phyloP scores from a whole-genome alignment of 2,888 invertebrate species.

The Ormyrus labotus region DNA sequence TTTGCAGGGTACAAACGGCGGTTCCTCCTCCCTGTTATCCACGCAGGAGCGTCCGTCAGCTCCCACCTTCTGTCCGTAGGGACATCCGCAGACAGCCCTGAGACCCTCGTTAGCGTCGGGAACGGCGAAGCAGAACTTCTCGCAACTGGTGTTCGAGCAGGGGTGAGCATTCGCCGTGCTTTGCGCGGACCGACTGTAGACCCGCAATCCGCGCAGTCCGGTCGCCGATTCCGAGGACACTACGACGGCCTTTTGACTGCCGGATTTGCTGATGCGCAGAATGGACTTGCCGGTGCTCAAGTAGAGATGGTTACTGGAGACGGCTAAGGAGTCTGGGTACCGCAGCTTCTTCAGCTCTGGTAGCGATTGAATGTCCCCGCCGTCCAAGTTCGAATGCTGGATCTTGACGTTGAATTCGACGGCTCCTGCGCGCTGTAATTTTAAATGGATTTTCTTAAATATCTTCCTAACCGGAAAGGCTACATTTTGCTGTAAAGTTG shows the following conservation, averaged over 20 bases:
- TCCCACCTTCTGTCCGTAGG: constrained; percentile 44
- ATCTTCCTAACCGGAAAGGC: too few relatives aligned
- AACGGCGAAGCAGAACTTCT: constrained; percentile 43
- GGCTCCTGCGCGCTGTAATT: too few relatives aligned
- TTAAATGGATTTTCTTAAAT: too few relatives aligned
- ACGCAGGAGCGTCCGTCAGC: constrained; percentile 12
- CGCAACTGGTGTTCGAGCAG: not conserved
- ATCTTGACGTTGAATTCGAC: not conserved
- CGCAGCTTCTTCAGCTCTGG: not conserved
- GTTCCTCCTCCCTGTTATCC: constrained; percentile 30
- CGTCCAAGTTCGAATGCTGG: constrained; percentile 31
- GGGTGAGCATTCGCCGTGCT: not conserved
- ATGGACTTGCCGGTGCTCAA: not conserved
- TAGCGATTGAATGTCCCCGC: not conserved
- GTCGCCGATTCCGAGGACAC: not conserved
- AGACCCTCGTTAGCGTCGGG: not conserved
- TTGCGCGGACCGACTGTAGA: not conserved
- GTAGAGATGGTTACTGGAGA: constrained; percentile 7
- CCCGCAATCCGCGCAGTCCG: not conserved
- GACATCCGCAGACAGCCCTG: constrained; percentile 33
- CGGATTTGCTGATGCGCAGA: too few relatives aligned
- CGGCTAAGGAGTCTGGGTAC: not conserved
- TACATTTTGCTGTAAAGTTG: too few relatives aligned
- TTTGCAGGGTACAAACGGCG: constrained; percentile 19
- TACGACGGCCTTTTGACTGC: not conserved